Base-by-base conservation (phyloP, 2,113 vertebrate species). In the Passer domesticus region DNA sequence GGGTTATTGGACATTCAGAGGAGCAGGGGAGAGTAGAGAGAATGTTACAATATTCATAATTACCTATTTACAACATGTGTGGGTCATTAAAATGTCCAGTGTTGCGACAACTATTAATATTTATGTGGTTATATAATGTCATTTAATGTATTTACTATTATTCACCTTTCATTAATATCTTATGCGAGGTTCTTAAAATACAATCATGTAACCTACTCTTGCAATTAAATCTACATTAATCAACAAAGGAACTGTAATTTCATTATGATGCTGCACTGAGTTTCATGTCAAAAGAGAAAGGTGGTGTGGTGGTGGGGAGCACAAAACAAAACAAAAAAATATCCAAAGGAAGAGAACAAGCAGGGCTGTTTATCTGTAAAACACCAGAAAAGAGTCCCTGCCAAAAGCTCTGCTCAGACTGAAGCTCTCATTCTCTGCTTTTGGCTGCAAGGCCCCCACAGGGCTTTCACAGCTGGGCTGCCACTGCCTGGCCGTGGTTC, bases 161-260 rank as follows among this genome's bases (percentile, higher is more conserved):
- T 87, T 89, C 60, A 35, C 20, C 56, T 80, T 93, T 74, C 63
- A 86, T 91, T 91, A 94, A 90, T 88, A 67, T 91, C 68, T 79
- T 83, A 73, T 0, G 9, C 37, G 83, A 91, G 37, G 56, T 44
- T 94, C 58, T 94, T 94, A 86, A 94, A 90, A 91, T 60, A 68
- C 13, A 90, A 94, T 35, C 87, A 81, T 13, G 31, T 64, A 87
- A 88, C 79, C 67, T 77, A 67, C 15, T 88, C 35, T 33, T 87
- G 78, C 35, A 95, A 94, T 96, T 96, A 94, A 95, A 94, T 47
- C 50, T 47, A 30, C 19, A 11, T 91, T 87, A 94, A 89, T 85
- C 92, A 93, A 72, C 49, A 82, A 63, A 89, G 31, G 55, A 66
- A 52, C 17, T 73, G 27, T 79, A 94, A 92, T 41, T 69, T 53